Base-by-base conservation (phyloP, 2,888 invertebrate species). In the Synergus gifuensis region DNA sequence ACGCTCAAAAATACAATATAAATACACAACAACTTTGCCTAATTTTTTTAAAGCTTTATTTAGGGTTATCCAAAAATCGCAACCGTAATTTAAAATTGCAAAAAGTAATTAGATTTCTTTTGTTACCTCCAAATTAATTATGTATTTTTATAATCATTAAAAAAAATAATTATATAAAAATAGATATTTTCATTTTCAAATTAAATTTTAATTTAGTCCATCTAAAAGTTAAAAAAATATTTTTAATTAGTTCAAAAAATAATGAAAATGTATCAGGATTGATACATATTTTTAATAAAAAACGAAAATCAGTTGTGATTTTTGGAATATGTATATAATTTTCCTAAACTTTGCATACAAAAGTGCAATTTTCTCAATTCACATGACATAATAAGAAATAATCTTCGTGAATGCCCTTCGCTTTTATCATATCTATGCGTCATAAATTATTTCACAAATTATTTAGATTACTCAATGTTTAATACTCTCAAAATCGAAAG, bases 251-350 rank as follows among this genome's bases (percentile, higher is more conserved):
- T 58, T 11, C n/a, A 58, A 58, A 11, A 58, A 11, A 18, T 18
- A 18, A 58, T 18, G 9, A 58, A 58, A 8, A 18, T 9, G 9
- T 58, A 18, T 58, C 58, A 54, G 8, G 16, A 49, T 14, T 28
- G 28, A 63, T n/a, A n/a, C 2, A n/a, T 42, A 42, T n/a, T 44
- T 42, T 66, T 1, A 46, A 76, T 54, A 81, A 78, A 64, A 44
- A 66, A 79, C 79, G 78, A 42, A 76, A 78, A 77, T 64, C 42
- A 77, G 64, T 81, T 63, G 77, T 81, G 73, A 76, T 78, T 73
- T 80, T 81, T 82, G 76, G 79, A 81, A 83, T 83, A 81, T 76
- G 79, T 83, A 78, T 76, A 60, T 18, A 64, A 63, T 77, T 83
- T 58, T 81, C 79, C 80, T 80, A 83, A 82, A 83, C 82, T 85